A percentile compares a stretch with the other conserved stretches of the same genome.
These are phyloP conservation scores for zebrafish (Danio rerio) DNA, from an alignment of 2,113 vertebrate genomes.

Conservation along the genomic window GRCz12tu NC_133185.1:34543501-34544000, in stretches of 20 bases:
- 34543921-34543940: no score
- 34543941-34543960: no score
- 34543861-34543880: no score
- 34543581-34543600: constrained; percentile 15
- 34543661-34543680: constrained; percentile 49
- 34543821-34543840: background rate
- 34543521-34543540: constrained; percentile 30
- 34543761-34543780: constrained; percentile 6
- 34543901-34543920: no score
- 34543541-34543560: constrained; percentile 49
- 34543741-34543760: background rate
- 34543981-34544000: no score
- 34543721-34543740: background rate
- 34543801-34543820: background rate
- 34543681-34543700: constrained; percentile 29
- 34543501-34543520: background rate
- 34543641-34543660: constrained; percentile 52
- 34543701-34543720: constrained; percentile 27
- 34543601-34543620: constrained; percentile 41
- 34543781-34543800: background rate
- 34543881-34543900: no score
- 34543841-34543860: no score
- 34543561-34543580: constrained; percentile 1
- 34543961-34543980: no score
- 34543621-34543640: constrained; percentile 70